phyloP scores from a whole-genome alignment of 2,888 invertebrate genomes.

The Tineola bisselliella region DNA sequence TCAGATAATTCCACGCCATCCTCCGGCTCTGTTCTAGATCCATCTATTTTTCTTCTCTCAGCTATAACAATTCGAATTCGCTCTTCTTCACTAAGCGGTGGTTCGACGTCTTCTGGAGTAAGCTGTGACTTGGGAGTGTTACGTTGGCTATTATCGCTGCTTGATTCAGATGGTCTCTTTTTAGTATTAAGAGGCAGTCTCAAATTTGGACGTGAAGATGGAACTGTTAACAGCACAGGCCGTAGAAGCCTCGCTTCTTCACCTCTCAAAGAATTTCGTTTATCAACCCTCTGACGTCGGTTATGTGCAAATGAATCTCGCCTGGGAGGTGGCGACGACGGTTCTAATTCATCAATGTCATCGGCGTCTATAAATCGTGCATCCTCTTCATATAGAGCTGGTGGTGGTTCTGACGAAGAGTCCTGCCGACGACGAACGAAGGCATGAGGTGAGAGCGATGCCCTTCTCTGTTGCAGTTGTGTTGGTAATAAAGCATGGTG shows the following conservation, averaged over 20 bases:
- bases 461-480: conserved; percentile 64
- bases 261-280: conserved; percentile 51
- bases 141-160: conserved; percentile 34
- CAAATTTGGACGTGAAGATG: conserved; percentile 39
- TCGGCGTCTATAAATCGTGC: conserved; percentile 70
- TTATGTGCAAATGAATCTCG: conserved; percentile 62
- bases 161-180: conserved; percentile 37
- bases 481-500: conserved; percentile 66
- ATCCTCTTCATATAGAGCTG: conserved; percentile 61
- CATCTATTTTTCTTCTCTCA: conserved; percentile 68
- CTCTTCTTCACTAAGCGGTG: conserved; percentile 52
- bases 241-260: conserved; percentile 55
- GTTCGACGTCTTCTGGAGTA: conserved; percentile 31
- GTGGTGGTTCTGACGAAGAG: conserved; percentile 52
- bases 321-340: conserved; percentile 54
- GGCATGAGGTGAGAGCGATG: conserved; percentile 63
- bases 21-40: conserved; percentile 41
- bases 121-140: conserved; percentile 28
- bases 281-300: conserved; percentile 53
- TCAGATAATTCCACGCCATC: conserved; percentile 53
- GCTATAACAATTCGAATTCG: conserved; percentile 71
- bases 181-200: conserved; percentile 31
- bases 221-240: conserved; percentile 49
- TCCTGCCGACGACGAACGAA: conserved; percentile 60
- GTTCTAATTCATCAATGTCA: conserved; percentile 61